These are phyloP conservation scores for Gasteruption jaculator DNA, from an alignment of 2,888 invertebrate species.

Conservation along the genomic window DNA sequence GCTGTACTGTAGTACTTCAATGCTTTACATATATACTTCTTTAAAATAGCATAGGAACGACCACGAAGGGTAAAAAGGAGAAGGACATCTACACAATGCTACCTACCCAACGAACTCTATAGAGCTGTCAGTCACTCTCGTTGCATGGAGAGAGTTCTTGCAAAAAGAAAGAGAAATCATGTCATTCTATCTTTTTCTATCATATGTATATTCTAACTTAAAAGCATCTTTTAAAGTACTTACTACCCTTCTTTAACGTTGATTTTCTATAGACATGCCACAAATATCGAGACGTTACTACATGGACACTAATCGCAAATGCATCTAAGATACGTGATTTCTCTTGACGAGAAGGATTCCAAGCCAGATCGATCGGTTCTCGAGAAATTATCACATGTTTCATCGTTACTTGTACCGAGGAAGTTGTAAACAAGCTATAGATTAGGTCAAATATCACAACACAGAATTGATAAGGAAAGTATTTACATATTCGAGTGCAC, in stretches of 20 bases:
- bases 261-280: conserved; percentile 37
- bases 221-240: conserved; percentile 14
- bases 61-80: conserved; percentile 8
- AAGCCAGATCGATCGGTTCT: too few relatives aligned
- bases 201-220: neutral
- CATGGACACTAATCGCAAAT: too few relatives aligned
- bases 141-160: conserved; percentile 24
- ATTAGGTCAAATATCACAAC: too few relatives aligned
- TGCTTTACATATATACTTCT: conserved; percentile 33
- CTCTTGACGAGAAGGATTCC: too few relatives aligned
- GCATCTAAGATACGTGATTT: too few relatives aligned
- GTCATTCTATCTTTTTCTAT: neutral
- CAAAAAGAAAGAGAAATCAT: conserved; percentile 2
- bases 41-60: too few relatives aligned
- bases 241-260: conserved; percentile 29
- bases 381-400: too few relatives aligned
- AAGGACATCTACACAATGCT: conserved; percentile 41
- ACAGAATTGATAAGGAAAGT: too few relatives aligned
- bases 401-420: too few relatives aligned
- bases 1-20: conserved; percentile 21
- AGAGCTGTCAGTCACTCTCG: conserved; percentile 46
- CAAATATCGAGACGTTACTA: conserved; percentile 28
- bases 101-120: conserved; percentile 45
- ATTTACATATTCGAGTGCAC: too few relatives aligned
- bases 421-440: too few relatives aligned